Evolutionary conservation across 2,888 invertebrate genomes (phyloP), one percentile per base, ranked within the genome.

Genomic region (Meandrusa payeni): DNA sequence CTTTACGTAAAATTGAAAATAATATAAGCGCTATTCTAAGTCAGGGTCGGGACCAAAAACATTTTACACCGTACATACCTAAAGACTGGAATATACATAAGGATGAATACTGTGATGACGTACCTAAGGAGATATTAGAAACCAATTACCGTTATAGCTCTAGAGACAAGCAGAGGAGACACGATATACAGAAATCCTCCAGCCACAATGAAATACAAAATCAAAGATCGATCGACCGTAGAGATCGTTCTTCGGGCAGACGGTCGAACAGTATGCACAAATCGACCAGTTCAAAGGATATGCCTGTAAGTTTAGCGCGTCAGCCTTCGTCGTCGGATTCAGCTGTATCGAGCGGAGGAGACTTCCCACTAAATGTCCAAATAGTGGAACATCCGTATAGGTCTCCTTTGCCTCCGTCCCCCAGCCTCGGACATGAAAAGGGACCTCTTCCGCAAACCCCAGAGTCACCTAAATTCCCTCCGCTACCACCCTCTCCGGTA

Each of bases 401-500:
- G 41, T 82, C 83, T 64, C 82, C 82, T 22, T 55, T 83, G 32
- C 85, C 86, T 1, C 76, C 83, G 6, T 86, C 87, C 1, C 85
- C 85, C 0, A 77, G 64, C 31, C 66, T 75, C 48, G 69, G 55
- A 3, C 88, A 80, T 45, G 88, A 88, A 7, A 71, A 83, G 69
- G 88, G 88, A 1, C 88, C 88, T 2, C 55, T 88, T 19, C 88
- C 88, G 7, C 83, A 76, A 51, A 87, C 88, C 1, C 88, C 88
- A 9, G 88, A 87, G 37, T 88, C 88, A 1, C 88, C 88, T 3
- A 85, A 80, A 36, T 92, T 95, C 64, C 94, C 94, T 10, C 94
- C 94, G 22, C 77, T 95, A 46, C 95, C 95, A 4, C 95, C 95
- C 0, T 95, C 95, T 0, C 95, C 95, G 0, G 93, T 94, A 5